phyloP scores from a whole-genome alignment of 2,888 invertebrate genomes.

The Clepsis dumicolana region DNA sequence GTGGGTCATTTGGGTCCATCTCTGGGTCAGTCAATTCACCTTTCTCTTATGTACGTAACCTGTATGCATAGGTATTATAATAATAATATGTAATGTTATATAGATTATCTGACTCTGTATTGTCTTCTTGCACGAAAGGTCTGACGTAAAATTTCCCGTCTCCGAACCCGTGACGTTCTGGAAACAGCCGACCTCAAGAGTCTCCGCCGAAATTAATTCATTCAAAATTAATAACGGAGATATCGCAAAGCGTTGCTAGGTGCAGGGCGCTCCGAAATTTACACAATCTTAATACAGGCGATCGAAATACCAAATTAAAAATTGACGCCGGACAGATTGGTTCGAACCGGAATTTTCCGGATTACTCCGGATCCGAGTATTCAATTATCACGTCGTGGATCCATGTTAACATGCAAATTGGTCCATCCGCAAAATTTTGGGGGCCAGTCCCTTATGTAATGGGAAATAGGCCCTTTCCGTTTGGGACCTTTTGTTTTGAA shows the following conservation, averaged over 20 bases:
- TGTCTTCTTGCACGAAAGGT: too few species aligned
- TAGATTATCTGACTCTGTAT: too few species aligned
- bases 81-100: too few species aligned
- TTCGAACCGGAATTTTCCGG: slow-evolving; percentile 38
- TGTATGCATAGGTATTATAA: too few species aligned
- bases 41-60: too few species aligned
- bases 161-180: not conserved
- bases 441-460: slow-evolving; percentile 44
- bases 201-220: slow-evolving; percentile 21
- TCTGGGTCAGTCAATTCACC: too few species aligned
- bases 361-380: slow-evolving; percentile 44
- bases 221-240: slow-evolving; percentile 29
- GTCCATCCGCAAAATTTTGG: slow-evolving; percentile 44
- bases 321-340: slow-evolving; percentile 42
- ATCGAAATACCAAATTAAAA: slow-evolving; percentile 41
- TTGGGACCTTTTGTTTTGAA: slow-evolving; percentile 43
- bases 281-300: slow-evolving; percentile 35
- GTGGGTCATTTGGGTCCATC: too few species aligned
- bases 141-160: not conserved
- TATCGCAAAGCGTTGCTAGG: slow-evolving; percentile 33
- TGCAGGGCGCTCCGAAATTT: slow-evolving; percentile 25
- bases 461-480: slow-evolving; percentile 46
- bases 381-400: slow-evolving; percentile 46
- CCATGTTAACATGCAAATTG: slow-evolving; percentile 49
- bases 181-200: not conserved